Base-by-base conservation (phyloP, 2,888 invertebrate genomes). In the Sarcophaga caerulescens region DNA sequence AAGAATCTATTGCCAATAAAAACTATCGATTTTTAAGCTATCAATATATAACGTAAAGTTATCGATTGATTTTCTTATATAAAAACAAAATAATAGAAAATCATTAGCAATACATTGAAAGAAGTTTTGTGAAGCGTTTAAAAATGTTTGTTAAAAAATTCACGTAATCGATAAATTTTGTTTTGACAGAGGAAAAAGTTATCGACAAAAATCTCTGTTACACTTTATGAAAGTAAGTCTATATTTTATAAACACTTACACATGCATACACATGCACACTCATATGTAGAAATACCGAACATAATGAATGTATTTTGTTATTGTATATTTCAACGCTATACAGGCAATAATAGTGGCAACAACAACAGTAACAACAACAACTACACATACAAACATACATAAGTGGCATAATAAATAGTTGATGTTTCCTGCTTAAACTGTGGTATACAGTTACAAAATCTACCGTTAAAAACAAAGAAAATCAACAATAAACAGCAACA, bases 401-500 rank as follows among this genome's bases (percentile, higher is more conserved):
- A 82, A 85, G 82, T 85, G 85, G 83, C 76, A 80, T 74, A 80
- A 83, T 83, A 83, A 83, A 85, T 85, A 80, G 62, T 73, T 77
- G 66, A 73, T 73, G 66, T 68, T 73, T 82, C 62, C 71, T 47
- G 52, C 62, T 60, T 68, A 66, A n/a, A 21, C 65, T 57, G 35
- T 69, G 44, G 66, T 44, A 52, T 70, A 45, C 65, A 63, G 14
- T 70, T 63, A 70, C 69, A 76, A 45, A 82, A 59, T 35, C 5
- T 14, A 52, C 52, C 12, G 52, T 52, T 14, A 12, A 52, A 11
- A 52, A 52, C 52, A 52, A 17, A 52, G 47, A 14, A 52, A 52
- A 52, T 12, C 14, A 14, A 52, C 17, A 17, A 52, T 2, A 52
- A 47, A 52, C 14, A 17, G 17, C 4, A 52, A 52, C 52, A 52